phyloP scores from a whole-genome alignment of 2,888 invertebrate genomes.

The Drosophila lutescens region DNA sequence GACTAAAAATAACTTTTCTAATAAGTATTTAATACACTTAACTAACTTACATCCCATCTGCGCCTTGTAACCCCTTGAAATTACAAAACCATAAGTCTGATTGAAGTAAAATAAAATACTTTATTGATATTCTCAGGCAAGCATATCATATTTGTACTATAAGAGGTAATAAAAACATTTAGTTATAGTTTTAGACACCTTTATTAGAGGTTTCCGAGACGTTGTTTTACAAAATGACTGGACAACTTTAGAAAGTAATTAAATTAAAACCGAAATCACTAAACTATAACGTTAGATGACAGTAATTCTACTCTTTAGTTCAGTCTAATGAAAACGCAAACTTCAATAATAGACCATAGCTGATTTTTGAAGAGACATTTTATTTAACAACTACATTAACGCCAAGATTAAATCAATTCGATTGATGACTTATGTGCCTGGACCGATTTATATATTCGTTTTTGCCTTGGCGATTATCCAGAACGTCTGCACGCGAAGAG shows the following conservation, averaged over 20 bases:
- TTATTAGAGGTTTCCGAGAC: constrained; percentile 22
- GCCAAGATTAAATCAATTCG: constrained; percentile 22
- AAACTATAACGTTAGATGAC: constrained; percentile 13
- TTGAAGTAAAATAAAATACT: constrained; percentile 2
- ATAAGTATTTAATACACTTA: too few species aligned
- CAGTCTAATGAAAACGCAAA: constrained; percentile 36
- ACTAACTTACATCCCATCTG: too few species aligned
- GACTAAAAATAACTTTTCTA: too few species aligned
- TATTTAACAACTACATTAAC: constrained; percentile 35
- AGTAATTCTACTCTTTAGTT: constrained; percentile 31
- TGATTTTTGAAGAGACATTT: constrained; percentile 22
- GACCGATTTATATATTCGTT: neutral
- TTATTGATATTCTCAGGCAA: constrained; percentile 7
- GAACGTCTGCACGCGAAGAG: neutral
- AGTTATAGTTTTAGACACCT: constrained; percentile 16
- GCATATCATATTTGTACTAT: constrained; percentile 3
- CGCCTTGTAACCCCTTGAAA: neutral
- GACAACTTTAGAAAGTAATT: constrained; percentile 5
- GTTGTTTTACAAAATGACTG: constrained; percentile 37
- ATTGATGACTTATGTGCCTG: constrained; percentile 8
- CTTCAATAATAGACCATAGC: constrained; percentile 26
- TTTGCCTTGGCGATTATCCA: neutral
- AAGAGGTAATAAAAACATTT: constrained; percentile 6
- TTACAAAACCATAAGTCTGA: neutral
- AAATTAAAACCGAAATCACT: constrained; percentile 19